A percentile compares a stretch with the other conserved stretches of the same genome.
These are phyloP conservation scores for Abrostola triplasia DNA, from an alignment of 2,888 invertebrate species.

Conservation along the genomic window DNA sequence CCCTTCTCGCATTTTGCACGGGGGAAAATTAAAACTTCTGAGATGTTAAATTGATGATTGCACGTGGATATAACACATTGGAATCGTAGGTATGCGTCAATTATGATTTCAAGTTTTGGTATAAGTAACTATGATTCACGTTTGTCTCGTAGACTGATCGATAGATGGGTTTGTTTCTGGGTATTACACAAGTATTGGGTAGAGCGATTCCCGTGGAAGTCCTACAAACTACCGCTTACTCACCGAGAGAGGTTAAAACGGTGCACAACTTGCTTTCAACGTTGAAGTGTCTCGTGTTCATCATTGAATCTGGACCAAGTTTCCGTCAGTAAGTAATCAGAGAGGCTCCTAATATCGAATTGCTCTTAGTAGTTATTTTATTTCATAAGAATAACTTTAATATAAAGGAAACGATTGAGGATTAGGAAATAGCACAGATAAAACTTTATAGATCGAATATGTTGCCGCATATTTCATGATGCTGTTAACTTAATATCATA, in stretches of 20 bases:
- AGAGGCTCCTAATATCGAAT: constrained; percentile 41
- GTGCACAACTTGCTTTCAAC: constrained; percentile 63
- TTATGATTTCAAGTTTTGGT: neutral
- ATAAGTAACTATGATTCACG: neutral
- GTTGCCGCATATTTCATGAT: too few species aligned
- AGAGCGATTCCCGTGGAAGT: constrained; percentile 59
- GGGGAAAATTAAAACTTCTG: constrained; percentile 84
- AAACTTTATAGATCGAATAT: neutral
- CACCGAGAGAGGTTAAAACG: constrained; percentile 56
- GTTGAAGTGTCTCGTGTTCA: constrained; percentile 59
- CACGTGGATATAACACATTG: constrained; percentile 43
- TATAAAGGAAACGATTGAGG: neutral
- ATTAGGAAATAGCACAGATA: neutral
- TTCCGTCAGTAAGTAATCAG: constrained; percentile 45
- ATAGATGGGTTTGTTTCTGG: constrained; percentile 18
- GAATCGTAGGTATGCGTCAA: neutral
- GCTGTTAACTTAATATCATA: constrained; percentile 8
- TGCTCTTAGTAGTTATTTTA: constrained; percentile 19
- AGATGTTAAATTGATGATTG: constrained; percentile 66
- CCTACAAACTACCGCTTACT: constrained; percentile 69
- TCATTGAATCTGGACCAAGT: constrained; percentile 65
- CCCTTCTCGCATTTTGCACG: constrained; percentile 82
- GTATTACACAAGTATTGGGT: constrained; percentile 28
- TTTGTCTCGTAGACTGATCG: constrained; percentile 2
- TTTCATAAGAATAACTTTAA: neutral